Base-by-base conservation (phyloP, 2,888 invertebrate genomes). In the Eupithecia vulgata region DNA sequence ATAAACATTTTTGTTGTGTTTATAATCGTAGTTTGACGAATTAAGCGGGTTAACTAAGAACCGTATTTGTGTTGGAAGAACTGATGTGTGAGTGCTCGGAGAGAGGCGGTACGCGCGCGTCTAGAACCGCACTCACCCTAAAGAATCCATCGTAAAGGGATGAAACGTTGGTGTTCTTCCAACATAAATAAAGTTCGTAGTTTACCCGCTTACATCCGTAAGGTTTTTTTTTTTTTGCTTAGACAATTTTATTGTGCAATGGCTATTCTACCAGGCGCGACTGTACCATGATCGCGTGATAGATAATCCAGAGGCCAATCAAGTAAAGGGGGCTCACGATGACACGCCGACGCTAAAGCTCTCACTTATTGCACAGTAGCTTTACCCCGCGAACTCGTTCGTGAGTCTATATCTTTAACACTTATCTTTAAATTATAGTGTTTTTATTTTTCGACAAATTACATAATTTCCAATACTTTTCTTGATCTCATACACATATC, bases 221-320 rank as follows among this genome's bases (percentile, higher is more conserved):
- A n/a, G n/a, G n/a, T n/a, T n/a, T n/a, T n/a, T n/a, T n/a, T n/a
- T n/a, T n/a, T n/a, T n/a, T n/a, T n/a, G 3, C 17, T 17, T 0
- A 17, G 17, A 2, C 45, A n/a, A 45, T 45, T 30, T 30, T 30
- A 30, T 30, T 48, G 21, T 21, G 4, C 52, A 21, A 30, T 57
- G 42, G 72, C 75, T 76, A 76, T 78, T 71, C 76, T 40, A 25
- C 1, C 17, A 34, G 12, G 10, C 1, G 10, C 1, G 5, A 75
- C 71, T 76, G 68, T 17, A 75, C 52, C 57, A 42, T 37, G 72
- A 71, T 80, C 40, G 79, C 79, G 81, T 81, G 81, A 78, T 79
- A 62, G 77, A 80, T 79, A 81, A 81, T 81, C 78, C 80, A 40
- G 79, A 80, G 79, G 80, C 81, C 81, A 80, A 79, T 80, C 75